Percentiles rank a stretch among this genome's conserved stretches.
phyloP scores from a whole-genome alignment of 2,888 invertebrate genomes.

The Thymelicus lineola region DNA sequence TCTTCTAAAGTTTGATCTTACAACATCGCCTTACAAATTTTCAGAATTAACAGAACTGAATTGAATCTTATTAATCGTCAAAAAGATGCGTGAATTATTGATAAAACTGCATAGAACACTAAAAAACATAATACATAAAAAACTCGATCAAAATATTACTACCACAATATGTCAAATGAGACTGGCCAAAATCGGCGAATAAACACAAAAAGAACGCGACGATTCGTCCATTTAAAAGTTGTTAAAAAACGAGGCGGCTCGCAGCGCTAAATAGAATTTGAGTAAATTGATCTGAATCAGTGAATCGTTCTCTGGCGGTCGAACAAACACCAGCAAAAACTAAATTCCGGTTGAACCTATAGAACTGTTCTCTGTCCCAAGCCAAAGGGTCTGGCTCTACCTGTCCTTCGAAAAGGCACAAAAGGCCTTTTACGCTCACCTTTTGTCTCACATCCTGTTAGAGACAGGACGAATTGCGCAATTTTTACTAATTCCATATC shows the following conservation, averaged over 20 bases:
- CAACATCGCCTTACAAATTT: not conserved
- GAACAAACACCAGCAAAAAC: constrained; percentile 39
- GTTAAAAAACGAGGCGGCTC: constrained; percentile 6
- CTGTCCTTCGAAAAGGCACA: constrained; percentile 43
- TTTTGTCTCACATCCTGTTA: constrained; percentile 46
- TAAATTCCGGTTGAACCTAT: constrained; percentile 42
- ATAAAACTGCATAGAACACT: no score
- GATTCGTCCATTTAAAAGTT: not conserved
- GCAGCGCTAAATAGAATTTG: constrained; percentile 6
- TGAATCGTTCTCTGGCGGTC: constrained; percentile 10
- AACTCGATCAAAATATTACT: not conserved
- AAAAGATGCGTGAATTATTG: no score
- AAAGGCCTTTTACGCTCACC: constrained; percentile 43
- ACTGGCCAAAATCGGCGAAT: not conserved
- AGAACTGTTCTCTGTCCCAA: constrained; percentile 35
- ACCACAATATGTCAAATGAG: not conserved
- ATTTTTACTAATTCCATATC: constrained; percentile 41
- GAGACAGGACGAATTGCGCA: constrained; percentile 41
- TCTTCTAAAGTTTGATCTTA: constrained; percentile 3
- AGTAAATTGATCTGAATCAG: constrained; percentile 31
- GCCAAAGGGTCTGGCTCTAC: constrained; percentile 41
- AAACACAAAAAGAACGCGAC: not conserved
- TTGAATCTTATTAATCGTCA: not conserved
- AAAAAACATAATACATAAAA: no score
- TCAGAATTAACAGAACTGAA: not conserved